These are phyloP conservation scores for Bombus haemorrhoidalis DNA, from an alignment of 1,140 invertebrate genomes.

Conservation along the genomic window DNA sequence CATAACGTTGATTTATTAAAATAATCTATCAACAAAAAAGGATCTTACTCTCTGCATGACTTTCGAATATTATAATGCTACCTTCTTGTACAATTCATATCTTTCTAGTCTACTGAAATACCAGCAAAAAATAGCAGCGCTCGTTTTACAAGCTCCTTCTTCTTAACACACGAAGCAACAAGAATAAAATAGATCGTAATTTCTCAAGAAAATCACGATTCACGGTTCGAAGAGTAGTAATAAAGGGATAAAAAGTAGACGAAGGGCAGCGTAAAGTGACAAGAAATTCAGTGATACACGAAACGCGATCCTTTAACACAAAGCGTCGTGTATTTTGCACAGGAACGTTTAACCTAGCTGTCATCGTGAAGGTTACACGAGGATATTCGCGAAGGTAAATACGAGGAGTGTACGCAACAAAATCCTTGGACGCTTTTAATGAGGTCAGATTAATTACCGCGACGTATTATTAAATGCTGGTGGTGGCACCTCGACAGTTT, in stretches of 20 bases:
- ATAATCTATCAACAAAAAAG: not conserved
- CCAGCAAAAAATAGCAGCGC: not conserved
- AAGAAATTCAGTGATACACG: constrained; percentile 23
- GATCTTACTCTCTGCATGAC: not conserved
- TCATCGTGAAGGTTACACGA: constrained; percentile 44
- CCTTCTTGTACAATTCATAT: not conserved
- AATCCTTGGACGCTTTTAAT: constrained; percentile 48
- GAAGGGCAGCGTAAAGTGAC: not conserved
- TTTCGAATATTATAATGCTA: not conserved
- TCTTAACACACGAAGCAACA: not conserved
- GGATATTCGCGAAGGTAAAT: not conserved
- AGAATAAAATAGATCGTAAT: not conserved
- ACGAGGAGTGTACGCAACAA: constrained; percentile 26
- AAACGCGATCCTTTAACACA: not conserved
- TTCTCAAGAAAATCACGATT: not conserved
- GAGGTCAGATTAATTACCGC: constrained; percentile 66
- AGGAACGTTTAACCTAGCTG: constrained; percentile 15
- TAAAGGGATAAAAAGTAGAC: not conserved
- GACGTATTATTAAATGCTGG: constrained; percentile 57
- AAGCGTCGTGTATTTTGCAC: not conserved
- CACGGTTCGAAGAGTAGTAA: not conserved
- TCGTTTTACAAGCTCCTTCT: not conserved
- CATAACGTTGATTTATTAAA: not conserved
- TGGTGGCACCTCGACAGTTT: not conserved
- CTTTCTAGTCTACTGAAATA: not conserved